These are phyloP conservation scores for Drosophila pseudotalamancana DNA, from an alignment of 2,888 invertebrate species.

Conservation along the genomic window DNA sequence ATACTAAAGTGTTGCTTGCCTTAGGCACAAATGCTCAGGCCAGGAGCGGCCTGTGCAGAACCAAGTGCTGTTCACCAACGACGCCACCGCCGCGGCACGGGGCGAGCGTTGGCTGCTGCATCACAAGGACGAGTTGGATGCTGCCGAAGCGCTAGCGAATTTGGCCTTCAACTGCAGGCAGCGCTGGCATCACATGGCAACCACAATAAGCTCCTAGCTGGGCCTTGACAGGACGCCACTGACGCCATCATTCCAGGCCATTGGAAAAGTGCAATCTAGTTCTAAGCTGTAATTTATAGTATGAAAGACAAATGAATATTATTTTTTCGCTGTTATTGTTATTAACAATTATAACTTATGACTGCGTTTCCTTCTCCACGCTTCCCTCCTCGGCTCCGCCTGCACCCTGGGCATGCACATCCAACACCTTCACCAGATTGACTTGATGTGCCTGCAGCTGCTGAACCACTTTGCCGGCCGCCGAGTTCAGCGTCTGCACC, in stretches of 20 bases:
- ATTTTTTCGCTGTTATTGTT: constrained; percentile 52
- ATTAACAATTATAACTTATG: constrained; percentile 42
- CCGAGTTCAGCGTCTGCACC: constrained; percentile 88
- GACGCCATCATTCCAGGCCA: constrained; percentile 81
- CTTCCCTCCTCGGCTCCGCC: too few relatives aligned
- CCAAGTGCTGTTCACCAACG: constrained; percentile 55
- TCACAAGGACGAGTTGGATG: constrained; percentile 90
- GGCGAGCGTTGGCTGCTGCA: constrained; percentile 83
- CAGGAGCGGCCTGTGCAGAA: constrained; percentile 48
- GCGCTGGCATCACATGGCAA: constrained; percentile 73
- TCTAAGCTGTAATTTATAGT: constrained; percentile 51
- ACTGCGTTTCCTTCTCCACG: constrained; percentile 10
- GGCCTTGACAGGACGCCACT: constrained; percentile 30
- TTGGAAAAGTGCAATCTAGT: constrained; percentile 74
- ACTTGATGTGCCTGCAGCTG: constrained; percentile 89
- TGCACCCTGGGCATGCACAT: constrained; percentile 85
- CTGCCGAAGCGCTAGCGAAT: constrained; percentile 90
- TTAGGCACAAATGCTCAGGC: constrained; percentile 72
- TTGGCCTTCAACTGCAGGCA: constrained; percentile 86
- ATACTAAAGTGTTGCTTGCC: background rate
- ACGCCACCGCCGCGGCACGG: constrained; percentile 48
- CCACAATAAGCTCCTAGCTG: constrained; percentile 72
- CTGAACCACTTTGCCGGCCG: constrained; percentile 87
- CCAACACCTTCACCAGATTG: constrained; percentile 88
- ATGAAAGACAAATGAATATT: constrained; percentile 63